Percentiles rank a stretch among this genome's conserved stretches.
Conservation (phyloP, 2,888 invertebrate genomes). For the Limnephilus rhombicus region DNA sequence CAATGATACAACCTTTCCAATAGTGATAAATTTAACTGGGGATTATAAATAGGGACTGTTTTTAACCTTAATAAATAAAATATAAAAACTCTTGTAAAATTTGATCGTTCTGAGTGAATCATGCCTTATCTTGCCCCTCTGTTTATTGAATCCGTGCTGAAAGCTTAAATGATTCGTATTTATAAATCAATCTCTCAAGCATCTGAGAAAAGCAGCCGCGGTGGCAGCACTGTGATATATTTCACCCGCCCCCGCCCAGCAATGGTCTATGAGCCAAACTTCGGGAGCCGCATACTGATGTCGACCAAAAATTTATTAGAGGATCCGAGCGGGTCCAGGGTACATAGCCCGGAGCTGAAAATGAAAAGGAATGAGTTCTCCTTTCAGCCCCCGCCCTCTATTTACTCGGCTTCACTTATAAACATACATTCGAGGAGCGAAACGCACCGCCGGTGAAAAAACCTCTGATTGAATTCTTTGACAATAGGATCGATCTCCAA, state of each 20-base stretch:
- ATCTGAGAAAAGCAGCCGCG: slow-evolving; percentile 29
- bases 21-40: no score
- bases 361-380: slow-evolving; percentile 59
- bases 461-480: slow-evolving; percentile 60
- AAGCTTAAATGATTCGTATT: slow-evolving; percentile 40
- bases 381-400: slow-evolving; percentile 36
- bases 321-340: slow-evolving; percentile 67
- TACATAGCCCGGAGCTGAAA: slow-evolving; percentile 56
- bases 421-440: slow-evolving; percentile 28
- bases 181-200: slow-evolving; percentile 46
- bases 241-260: slow-evolving; percentile 43
- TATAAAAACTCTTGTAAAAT: background rate
- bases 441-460: slow-evolving; percentile 53
- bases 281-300: slow-evolving; percentile 76
- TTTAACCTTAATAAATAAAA: background rate
- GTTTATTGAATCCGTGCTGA: slow-evolving; percentile 36
- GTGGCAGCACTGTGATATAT: slow-evolving; percentile 47
- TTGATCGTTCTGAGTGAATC: background rate
- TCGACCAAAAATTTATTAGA: slow-evolving; percentile 76
- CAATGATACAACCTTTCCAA: no score
- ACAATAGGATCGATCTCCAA: slow-evolving; percentile 50
- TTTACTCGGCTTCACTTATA: slow-evolving; percentile 26
- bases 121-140: background rate
- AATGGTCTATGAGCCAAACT: slow-evolving; percentile 55
- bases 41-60: no score